Evolutionary conservation across 2,888 invertebrate species (phyloP), one percentile per base, ranked within the genome.

Genomic region (Frankliniella fusca): DNA sequence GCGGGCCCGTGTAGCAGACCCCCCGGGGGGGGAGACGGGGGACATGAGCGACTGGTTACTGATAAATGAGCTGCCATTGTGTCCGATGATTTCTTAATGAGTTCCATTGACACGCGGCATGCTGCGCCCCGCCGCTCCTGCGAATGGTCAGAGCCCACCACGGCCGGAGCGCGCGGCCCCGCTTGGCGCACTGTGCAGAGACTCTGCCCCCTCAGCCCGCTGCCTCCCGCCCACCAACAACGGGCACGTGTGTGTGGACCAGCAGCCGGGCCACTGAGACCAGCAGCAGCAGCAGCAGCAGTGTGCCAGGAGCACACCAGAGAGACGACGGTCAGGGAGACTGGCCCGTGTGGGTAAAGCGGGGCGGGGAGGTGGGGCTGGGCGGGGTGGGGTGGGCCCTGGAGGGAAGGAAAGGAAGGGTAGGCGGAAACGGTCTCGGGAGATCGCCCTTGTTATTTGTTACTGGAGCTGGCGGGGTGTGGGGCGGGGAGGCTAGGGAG

Each of bases 1-100:
- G 54, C 7, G 54, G 65, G 65, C n/a, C n/a, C n/a, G n/a, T n/a
- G n/a, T n/a, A n/a, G n/a, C n/a, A n/a, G 50, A 12, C 54, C 15
- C 54, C 50, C 50, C 50, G 50, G 18, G 61, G 61, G 7, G 18
- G 15, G 0, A n/a, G 12, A 61, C 8, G 61, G 3, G 61, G 54
- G 54, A 18, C 61, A 27, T 76, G 70, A 76, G 70, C 27, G 70
- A 12, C 23, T 23, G 12, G 70, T 76, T 76, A 76, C 23, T 76
- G 70, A 27, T 76, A 11, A 76, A 76, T 76, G 70, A 76, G 70
- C 27, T 9, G 27, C 70, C 70, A 76, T 76, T 23, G 70, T 76
- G 27, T 12, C 27, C 61, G 27, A 76, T 76, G 23, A 76, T 76
- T 76, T 76, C 27, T 76, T 76, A 76, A 76, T 76, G 70, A 76